These are phyloP conservation scores for Papilio machaon DNA, from an alignment of 1,140 invertebrate genomes.

Conservation along the genomic window DNA sequence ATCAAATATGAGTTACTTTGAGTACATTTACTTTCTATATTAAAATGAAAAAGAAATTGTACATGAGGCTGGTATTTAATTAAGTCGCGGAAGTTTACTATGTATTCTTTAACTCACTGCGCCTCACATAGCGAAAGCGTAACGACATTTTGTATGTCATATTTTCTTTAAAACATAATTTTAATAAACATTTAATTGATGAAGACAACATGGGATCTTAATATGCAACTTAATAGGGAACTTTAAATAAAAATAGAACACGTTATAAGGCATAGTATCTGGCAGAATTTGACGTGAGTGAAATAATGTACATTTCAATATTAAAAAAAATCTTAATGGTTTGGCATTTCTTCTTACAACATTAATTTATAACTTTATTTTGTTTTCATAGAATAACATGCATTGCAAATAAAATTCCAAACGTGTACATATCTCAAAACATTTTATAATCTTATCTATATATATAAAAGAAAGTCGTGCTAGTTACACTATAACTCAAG, in stretches of 20 bases:
- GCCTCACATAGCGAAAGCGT: slow-evolving; percentile 33
- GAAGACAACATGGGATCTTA: not conserved
- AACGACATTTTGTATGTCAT: slow-evolving; percentile 33
- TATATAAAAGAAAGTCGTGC: too few species aligned
- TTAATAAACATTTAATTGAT: not conserved
- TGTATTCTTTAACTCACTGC: slow-evolving; percentile 37
- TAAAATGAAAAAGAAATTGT: slow-evolving; percentile 40
- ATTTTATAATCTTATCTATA: too few species aligned
- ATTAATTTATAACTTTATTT: too few species aligned
- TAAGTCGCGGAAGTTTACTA: slow-evolving; percentile 35
- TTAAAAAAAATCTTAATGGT: too few species aligned
- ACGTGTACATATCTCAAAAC: too few species aligned
- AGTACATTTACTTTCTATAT: slow-evolving; percentile 37
- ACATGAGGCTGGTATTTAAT: slow-evolving; percentile 32
- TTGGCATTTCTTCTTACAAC: too few species aligned
- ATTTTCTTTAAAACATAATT: slow-evolving; percentile 12
- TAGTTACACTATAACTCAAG: too few species aligned
- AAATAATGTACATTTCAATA: too few species aligned
- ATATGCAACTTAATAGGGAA: not conserved
- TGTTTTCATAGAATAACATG: too few species aligned
- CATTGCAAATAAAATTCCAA: too few species aligned
- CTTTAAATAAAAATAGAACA: not conserved
- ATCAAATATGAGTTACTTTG: not conserved
- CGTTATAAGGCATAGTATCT: too few species aligned
- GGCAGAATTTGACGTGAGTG: too few species aligned